These are phyloP conservation scores for Paradoxurus hermaphroditus DNA, from an alignment of 2,113 vertebrate genomes.

Conservation along the genomic window DNA sequence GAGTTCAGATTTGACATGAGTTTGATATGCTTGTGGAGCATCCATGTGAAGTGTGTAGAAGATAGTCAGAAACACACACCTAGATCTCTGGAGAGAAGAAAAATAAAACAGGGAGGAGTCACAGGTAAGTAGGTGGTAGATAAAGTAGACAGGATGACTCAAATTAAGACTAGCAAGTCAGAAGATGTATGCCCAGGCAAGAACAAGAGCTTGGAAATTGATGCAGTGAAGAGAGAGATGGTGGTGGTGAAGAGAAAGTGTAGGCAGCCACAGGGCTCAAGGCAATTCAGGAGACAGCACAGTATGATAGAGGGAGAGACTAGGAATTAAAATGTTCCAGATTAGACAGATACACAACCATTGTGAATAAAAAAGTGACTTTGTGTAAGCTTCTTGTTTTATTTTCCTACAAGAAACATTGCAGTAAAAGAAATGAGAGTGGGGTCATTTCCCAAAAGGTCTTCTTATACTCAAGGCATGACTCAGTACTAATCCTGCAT, in stretches of 20 bases:
- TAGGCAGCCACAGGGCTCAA: neutral
- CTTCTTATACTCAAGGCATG: neutral
- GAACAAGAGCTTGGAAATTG: accelerated
- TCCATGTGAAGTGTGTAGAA: neutral
- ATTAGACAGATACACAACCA: neutral
- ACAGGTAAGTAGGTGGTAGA: neutral
- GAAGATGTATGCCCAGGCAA: neutral
- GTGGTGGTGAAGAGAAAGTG: neutral
- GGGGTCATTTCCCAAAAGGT: neutral
- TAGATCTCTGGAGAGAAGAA: neutral
- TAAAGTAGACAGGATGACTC: neutral
- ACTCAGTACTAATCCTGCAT: neutral
- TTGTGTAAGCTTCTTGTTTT: neutral
- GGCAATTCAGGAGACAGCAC: neutral
- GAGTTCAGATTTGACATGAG: neutral
- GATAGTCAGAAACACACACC: neutral
- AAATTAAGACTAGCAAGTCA: neutral
- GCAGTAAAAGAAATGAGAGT: neutral
- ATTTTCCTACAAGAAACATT: neutral
- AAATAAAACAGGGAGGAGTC: neutral
- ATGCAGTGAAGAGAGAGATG: neutral
- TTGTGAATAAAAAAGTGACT: neutral
- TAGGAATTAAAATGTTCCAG: neutral
- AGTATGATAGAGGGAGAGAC: neutral
- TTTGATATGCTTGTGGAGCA: neutral